phyloP scores from a whole-genome alignment of 2,113 vertebrate genomes.

The Odocoileus virginianus region DNA sequence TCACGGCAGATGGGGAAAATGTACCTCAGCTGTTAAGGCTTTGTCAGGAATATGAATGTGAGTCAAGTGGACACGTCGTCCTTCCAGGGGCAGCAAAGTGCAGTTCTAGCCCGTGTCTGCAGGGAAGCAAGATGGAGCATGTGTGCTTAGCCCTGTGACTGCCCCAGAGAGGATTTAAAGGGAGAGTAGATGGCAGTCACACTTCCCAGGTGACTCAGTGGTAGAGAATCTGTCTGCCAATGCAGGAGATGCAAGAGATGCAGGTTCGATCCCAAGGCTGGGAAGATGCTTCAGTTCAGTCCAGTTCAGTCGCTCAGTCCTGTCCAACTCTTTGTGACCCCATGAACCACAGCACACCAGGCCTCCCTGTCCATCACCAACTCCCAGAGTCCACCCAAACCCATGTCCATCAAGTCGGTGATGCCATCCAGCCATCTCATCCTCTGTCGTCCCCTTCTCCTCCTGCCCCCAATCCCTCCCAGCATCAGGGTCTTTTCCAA shows the following conservation, averaged over 20 bases:
- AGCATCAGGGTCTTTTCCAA: no score
- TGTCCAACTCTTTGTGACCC: no score
- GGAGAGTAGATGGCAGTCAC: not conserved
- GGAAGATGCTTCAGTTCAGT: not conserved
- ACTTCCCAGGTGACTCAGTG: not conserved
- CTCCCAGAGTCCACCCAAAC: no score
- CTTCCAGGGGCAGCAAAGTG: fast-evolving
- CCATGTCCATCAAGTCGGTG: no score
- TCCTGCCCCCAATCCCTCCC: no score
- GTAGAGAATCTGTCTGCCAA: not conserved
- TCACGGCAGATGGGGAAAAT: not conserved
- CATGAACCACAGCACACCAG: no score
- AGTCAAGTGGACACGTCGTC: fast-evolving
- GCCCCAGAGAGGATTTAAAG: not conserved
- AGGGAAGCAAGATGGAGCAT: fast-evolving
- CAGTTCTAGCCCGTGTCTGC: fast-evolving
- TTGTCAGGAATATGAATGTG: not conserved
- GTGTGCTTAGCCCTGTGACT: no score
- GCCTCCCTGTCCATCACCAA: no score
- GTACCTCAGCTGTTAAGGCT: fast-evolving
- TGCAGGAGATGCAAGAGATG: not conserved
- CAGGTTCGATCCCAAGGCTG: not conserved
- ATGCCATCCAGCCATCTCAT: no score
- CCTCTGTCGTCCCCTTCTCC: no score
- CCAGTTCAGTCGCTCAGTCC: no score